Conservation (phyloP, 2,888 invertebrate species). For the Anaspis maculata region DNA sequence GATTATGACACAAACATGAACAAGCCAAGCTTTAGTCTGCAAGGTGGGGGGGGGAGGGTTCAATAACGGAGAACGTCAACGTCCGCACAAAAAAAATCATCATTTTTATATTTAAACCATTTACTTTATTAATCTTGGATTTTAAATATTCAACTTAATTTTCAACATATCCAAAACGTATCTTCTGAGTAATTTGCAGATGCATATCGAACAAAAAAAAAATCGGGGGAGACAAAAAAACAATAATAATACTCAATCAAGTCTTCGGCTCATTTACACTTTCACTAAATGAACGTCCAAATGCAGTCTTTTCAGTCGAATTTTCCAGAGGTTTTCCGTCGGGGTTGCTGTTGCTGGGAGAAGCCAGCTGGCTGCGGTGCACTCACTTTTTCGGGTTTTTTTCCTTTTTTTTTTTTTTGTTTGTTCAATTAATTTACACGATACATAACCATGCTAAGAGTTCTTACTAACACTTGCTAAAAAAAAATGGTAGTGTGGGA, state of each 20-base stretch:
- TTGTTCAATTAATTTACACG: constrained; percentile 8
- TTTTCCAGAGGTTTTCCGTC: constrained; percentile 8
- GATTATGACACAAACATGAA: too few relatives aligned
- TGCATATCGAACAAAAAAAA: constrained; percentile 11
- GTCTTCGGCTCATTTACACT: constrained; percentile 16
- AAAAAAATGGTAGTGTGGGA: too few relatives aligned
- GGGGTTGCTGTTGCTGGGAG: constrained; percentile 13
- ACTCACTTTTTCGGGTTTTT: background rate
- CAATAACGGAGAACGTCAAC: too few relatives aligned
- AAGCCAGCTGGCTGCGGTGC: too few relatives aligned
- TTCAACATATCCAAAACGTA: constrained; percentile 16
- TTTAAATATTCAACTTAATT: constrained; percentile 15
- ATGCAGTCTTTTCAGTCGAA: constrained; percentile 19
- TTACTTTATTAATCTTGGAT: constrained; percentile 29
- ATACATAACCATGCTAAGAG: too few relatives aligned
- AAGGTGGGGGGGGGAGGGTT: too few relatives aligned
- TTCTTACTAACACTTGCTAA: too few relatives aligned
- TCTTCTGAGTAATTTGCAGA: constrained; percentile 13
- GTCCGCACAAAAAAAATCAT: too few relatives aligned
- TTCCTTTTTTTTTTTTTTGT: constrained; percentile 2
- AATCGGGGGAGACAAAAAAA: constrained; percentile 10
- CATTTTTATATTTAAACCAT: constrained; percentile 34
- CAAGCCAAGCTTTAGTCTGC: too few relatives aligned
- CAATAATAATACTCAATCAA: constrained; percentile 10
- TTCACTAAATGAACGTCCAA: constrained; percentile 15